phyloP scores from a whole-genome alignment of 1,140 invertebrate genomes.

The Telenomus remus region DNA sequence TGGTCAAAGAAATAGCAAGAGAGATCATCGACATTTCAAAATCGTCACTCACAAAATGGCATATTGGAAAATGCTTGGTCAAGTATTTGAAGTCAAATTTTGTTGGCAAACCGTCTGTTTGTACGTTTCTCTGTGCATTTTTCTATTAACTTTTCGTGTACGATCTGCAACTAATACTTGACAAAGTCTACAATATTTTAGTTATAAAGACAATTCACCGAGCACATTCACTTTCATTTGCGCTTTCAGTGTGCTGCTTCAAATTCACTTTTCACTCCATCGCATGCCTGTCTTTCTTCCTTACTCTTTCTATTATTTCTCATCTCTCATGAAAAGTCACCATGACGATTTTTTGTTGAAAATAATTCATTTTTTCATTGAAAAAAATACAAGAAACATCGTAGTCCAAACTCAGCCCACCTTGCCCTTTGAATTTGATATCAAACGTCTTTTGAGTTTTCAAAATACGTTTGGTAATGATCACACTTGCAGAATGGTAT shows the following conservation, averaged over 20 bases:
- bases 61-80: conserved; percentile 71
- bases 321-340: neutral
- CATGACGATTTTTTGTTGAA: neutral
- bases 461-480: conserved; percentile 68
- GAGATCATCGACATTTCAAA: neutral
- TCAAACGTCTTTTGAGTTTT: conserved; percentile 66
- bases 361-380: conserved; percentile 10
- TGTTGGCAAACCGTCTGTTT: conserved; percentile 10
- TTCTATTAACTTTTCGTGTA: conserved; percentile 41
- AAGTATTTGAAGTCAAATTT: conserved; percentile 67
- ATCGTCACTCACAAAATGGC: conserved; percentile 63
- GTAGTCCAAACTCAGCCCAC: conserved; percentile 38
- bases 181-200: conserved; percentile 71
- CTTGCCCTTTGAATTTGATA: conserved; percentile 52
- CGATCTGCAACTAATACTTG: conserved; percentile 67
- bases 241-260: conserved; percentile 73
- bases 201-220: conserved; percentile 67
- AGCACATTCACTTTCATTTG: conserved; percentile 74
- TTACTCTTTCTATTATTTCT: conserved; percentile 14
- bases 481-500: conserved; percentile 76
- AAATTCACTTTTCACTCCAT: conserved; percentile 52
- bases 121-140: conserved; percentile 15
- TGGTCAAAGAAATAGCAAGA: neutral
- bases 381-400: conserved; percentile 40
- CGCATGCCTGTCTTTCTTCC: conserved; percentile 54